These are phyloP conservation scores for Leiothrix lutea DNA, from an alignment of 2,113 vertebrate genomes.

Conservation along the genomic window DNA sequence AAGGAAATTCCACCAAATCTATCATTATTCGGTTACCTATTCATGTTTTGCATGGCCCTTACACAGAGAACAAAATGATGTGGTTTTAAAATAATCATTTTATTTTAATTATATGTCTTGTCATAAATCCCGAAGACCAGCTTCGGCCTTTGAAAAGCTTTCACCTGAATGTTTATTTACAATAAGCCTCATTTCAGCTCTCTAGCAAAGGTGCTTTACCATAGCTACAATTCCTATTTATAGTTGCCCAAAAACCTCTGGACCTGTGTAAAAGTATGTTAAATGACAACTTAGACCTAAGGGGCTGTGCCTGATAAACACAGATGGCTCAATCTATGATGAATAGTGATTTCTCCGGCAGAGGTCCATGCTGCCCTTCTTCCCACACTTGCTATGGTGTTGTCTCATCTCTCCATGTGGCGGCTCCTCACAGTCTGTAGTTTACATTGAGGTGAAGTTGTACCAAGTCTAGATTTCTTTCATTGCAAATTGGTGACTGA, in stretches of 20 bases:
- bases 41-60: background rate
- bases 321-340: background rate
- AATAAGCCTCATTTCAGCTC: background rate
- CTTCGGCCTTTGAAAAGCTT: background rate
- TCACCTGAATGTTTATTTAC: background rate
- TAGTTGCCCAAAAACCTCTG: background rate
- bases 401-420: background rate
- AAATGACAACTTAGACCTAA: background rate
- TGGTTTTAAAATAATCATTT: background rate
- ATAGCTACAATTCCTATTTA: background rate
- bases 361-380: background rate
- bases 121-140: background rate
- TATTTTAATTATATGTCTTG: background rate
- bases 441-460: background rate
- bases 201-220: background rate
- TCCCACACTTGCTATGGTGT: background rate
- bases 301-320: background rate
- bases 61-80: background rate
- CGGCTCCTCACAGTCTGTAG: background rate
- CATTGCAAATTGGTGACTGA: background rate
- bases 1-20: constrained; percentile 7
- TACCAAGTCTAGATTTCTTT: background rate
- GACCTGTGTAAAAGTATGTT: background rate
- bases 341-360: background rate
- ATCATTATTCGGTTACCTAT: background rate